phyloP scores from a whole-genome alignment of 2,888 invertebrate genomes.

The Halictus ligatus region DNA sequence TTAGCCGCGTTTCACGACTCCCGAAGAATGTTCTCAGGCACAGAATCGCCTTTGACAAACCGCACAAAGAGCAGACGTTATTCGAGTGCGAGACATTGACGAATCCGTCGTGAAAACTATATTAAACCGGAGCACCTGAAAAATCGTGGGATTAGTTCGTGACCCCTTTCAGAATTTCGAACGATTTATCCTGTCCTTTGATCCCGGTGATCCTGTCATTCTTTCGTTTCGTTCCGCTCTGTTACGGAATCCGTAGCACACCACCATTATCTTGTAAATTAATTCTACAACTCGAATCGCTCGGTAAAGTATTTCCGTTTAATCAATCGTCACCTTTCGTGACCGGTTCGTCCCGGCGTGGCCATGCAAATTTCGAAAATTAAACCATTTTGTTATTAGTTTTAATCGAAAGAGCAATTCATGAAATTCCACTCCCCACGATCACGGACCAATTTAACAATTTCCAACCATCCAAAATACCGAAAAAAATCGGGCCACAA shows the following conservation, averaged over 20 bases:
- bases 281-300: not conserved
- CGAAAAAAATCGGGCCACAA: not conserved
- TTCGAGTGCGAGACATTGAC: conserved; percentile 68
- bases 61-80: conserved; percentile 51
- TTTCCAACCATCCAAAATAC: no score
- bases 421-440: no score
- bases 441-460: no score
- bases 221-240: conserved; percentile 22
- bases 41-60: conserved; percentile 21
- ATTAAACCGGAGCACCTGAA: conserved; percentile 73
- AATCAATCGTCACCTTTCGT: not conserved
- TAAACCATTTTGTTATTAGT: no score
- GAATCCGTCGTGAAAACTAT: conserved; percentile 53
- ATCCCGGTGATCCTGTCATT: not conserved
- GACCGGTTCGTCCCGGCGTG: no score
- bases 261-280: not conserved
- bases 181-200: conserved; percentile 37
- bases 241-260: not conserved
- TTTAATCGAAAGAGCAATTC: no score
- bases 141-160: conserved; percentile 77
- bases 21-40: conserved; percentile 33
- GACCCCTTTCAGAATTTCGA: conserved; percentile 46
- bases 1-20: conserved; percentile 48
- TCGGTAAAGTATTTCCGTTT: not conserved
- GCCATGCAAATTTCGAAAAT: no score